These are phyloP conservation scores for Pararge aegeria DNA, from an alignment of 1,140 invertebrate genomes.

Conservation along the genomic window DNA sequence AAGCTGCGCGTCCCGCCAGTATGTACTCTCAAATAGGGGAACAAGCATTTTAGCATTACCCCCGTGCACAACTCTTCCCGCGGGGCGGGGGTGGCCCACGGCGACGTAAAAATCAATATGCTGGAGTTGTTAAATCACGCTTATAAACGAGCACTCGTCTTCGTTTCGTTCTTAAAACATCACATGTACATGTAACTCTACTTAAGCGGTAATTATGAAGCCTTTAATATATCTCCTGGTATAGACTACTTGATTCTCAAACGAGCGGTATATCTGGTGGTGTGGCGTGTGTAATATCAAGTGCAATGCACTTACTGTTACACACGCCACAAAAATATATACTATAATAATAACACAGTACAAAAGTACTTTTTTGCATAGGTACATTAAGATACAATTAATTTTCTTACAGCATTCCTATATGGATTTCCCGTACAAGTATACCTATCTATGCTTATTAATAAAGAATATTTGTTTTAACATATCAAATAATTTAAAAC, in stretches of 20 bases:
- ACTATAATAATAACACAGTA: too few relatives aligned
- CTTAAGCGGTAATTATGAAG: conserved; percentile 30
- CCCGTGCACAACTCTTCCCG: conserved; percentile 79
- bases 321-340: too few relatives aligned
- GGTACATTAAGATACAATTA: too few relatives aligned
- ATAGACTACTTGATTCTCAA: neutral
- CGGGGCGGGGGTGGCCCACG: conserved; percentile 75
- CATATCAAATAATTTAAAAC: too few relatives aligned
- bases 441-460: too few relatives aligned
- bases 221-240: neutral
- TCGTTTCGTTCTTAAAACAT: conserved; percentile 77
- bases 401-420: too few relatives aligned
- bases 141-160: conserved; percentile 85
- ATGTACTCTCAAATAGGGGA: conserved; percentile 80
- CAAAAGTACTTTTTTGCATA: too few relatives aligned
- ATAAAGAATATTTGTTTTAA: too few relatives aligned
- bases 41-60: conserved; percentile 80
- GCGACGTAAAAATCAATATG: conserved; percentile 86
- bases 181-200: conserved; percentile 46
- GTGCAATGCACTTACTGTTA: too few relatives aligned
- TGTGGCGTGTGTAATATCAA: too few relatives aligned
- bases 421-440: too few relatives aligned
- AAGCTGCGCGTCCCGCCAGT: conserved; percentile 68
- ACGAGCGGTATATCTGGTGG: neutral
- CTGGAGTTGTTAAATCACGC: conserved; percentile 86